These are phyloP conservation scores for Galaxias olidus DNA, from an alignment of 2,797 vertebrate genomes.

Conservation along the genomic window DNA sequence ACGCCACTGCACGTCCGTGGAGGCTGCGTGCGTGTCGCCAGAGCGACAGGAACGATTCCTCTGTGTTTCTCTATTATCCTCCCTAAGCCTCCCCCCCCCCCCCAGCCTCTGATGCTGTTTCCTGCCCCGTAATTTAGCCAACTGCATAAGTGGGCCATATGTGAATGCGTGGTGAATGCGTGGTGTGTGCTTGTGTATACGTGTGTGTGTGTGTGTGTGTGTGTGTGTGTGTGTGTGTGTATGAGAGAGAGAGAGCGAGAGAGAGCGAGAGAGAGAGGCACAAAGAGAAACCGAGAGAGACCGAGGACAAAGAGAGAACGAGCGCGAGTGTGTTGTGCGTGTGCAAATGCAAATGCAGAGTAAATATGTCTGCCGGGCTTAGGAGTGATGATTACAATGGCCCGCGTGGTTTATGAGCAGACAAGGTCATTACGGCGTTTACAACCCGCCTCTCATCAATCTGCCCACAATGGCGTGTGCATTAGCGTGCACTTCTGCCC, in stretches of 20 bases:
- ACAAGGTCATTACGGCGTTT: slow-evolving; percentile 51
- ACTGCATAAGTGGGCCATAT: slow-evolving; percentile 46
- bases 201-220: slow-evolving; percentile 7
- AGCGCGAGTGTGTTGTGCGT: slow-evolving; percentile 10
- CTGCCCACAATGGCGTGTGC: slow-evolving; percentile 8
- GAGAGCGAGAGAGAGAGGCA: neutral
- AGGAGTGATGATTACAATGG: slow-evolving; percentile 56
- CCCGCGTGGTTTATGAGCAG: slow-evolving; percentile 59
- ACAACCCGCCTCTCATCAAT: slow-evolving; percentile 48
- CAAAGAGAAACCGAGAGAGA: too few species aligned
- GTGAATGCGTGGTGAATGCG: slow-evolving; percentile 17
- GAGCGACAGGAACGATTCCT: slow-evolving; percentile 56
- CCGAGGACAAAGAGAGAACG: too few species aligned
- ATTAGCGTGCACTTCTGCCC: slow-evolving; percentile 3
- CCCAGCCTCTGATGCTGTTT: slow-evolving; percentile 41
- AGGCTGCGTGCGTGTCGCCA: neutral
- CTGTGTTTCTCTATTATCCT: slow-evolving; percentile 51
- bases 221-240: slow-evolving; percentile 6
- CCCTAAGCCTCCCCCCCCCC: slow-evolving; percentile 60
- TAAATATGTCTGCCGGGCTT: slow-evolving; percentile 57
- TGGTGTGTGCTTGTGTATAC: neutral
- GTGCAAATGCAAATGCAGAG: slow-evolving; percentile 14
- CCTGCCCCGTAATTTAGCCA: slow-evolving; percentile 58
- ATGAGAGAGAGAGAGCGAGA: too few species aligned
- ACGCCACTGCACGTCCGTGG: slow-evolving; percentile 53